These are phyloP conservation scores for Parus major DNA, from an alignment of 2,113 vertebrate species.

Conservation along the genomic window DNA sequence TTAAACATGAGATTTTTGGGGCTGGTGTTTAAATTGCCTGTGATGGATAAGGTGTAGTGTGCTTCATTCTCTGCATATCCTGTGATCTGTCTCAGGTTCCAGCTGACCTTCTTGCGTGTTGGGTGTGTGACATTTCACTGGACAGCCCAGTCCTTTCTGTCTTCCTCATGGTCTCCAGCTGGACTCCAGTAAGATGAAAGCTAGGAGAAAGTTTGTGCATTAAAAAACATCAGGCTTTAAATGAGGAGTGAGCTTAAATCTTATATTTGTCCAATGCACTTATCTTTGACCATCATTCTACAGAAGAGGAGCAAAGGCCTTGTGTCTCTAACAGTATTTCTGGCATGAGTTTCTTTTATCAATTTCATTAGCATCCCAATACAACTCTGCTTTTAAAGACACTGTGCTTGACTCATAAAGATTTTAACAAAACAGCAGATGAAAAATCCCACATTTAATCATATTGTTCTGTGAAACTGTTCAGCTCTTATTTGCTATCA, in stretches of 20 bases:
- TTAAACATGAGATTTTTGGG: background rate
- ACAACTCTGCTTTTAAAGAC: background rate
- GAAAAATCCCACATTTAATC: background rate
- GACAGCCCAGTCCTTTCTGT: background rate
- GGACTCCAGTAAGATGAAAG: background rate
- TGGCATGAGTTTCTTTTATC: background rate
- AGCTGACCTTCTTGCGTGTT: background rate
- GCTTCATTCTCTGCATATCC: accelerated
- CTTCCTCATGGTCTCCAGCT: background rate
- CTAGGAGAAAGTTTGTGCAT: background rate
- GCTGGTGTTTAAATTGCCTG: background rate
- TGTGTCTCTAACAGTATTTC: background rate
- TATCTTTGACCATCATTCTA: background rate
- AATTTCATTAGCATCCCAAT: background rate
- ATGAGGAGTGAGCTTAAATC: background rate
- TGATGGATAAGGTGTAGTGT: accelerated
- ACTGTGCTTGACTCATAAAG: background rate
- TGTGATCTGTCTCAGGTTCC: background rate
- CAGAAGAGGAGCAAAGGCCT: background rate
- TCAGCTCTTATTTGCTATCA: background rate
- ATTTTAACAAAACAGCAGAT: background rate
- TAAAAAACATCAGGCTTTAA: background rate
- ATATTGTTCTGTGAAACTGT: background rate
- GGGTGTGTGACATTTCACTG: background rate
- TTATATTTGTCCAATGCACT: background rate